A percentile compares a stretch with the other conserved stretches of the same genome.
These are phyloP conservation scores for Epistrophe eligans DNA, from an alignment of 2,888 invertebrate genomes.

Conservation along the genomic window DNA sequence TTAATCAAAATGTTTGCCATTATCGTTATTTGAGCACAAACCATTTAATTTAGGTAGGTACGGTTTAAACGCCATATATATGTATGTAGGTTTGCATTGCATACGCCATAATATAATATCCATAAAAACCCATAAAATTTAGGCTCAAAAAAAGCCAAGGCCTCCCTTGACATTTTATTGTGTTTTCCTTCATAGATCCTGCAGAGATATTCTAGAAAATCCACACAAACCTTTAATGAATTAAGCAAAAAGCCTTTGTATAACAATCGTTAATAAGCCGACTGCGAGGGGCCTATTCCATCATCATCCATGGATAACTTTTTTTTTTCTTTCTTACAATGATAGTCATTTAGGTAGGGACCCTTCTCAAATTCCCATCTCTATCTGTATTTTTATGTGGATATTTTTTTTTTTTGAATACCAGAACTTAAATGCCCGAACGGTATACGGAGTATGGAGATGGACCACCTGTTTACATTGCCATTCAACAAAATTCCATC, in stretches of 20 bases:
- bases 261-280: slow-evolving; percentile 64
- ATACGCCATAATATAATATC: neutral
- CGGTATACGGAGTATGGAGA: neutral
- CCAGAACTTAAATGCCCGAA: neutral
- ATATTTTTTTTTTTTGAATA: neutral
- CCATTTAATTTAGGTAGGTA: neutral
- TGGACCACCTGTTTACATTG: slow-evolving; percentile 63
- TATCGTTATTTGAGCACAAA: neutral
- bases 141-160: neutral
- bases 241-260: slow-evolving; percentile 49
- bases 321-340: neutral
- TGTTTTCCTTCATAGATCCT: neutral
- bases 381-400: neutral
- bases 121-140: neutral
- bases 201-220: neutral
- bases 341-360: neutral
- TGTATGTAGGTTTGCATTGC: no score
- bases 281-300: slow-evolving; percentile 48
- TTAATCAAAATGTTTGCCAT: neutral
- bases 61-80: neutral
- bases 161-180: slow-evolving; percentile 2
- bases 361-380: slow-evolving; percentile 11
- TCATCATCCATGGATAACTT: slow-evolving; percentile 29
- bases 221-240: slow-evolving; percentile 7
- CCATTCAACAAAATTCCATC: slow-evolving; percentile 51